phyloP scores from a whole-genome alignment of 2,113 vertebrate genomes.

The Dicentrarchus labrax region DNA sequence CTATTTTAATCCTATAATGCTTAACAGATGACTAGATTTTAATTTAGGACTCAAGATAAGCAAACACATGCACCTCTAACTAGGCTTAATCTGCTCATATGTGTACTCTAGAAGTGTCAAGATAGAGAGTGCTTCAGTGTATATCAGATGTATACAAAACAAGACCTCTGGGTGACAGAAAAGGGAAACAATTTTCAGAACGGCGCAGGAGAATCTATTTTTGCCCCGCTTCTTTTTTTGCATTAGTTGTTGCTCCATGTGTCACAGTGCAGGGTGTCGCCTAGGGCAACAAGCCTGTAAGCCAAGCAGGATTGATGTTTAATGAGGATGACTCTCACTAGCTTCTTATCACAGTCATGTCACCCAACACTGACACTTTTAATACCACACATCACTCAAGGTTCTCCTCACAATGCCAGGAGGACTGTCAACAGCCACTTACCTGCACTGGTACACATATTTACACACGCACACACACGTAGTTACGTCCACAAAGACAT shows the following conservation, averaged over 20 bases:
- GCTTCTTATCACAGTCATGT: slow-evolving; percentile 73
- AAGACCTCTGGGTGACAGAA: slow-evolving; percentile 20
- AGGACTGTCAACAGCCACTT: slow-evolving; percentile 66
- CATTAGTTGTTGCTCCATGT: slow-evolving; percentile 47
- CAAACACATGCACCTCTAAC: slow-evolving; percentile 43
- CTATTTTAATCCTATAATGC: slow-evolving; percentile 72
- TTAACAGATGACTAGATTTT: slow-evolving; percentile 70
- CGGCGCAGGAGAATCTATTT: neutral
- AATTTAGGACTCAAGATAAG: slow-evolving; percentile 50
- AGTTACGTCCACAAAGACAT: neutral
- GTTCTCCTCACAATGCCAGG: slow-evolving; percentile 38
- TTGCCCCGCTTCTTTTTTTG: neutral
- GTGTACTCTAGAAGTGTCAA: slow-evolving; percentile 31
- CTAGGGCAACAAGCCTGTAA: slow-evolving; percentile 67
- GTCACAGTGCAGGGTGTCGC: slow-evolving; percentile 65
- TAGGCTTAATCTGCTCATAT: slow-evolving; percentile 44
- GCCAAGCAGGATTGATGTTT: slow-evolving; percentile 72
- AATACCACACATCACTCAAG: slow-evolving; percentile 73
- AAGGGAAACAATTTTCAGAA: slow-evolving; percentile 27
- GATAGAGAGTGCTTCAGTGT: slow-evolving; percentile 8
- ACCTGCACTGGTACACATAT: slow-evolving; percentile 49
- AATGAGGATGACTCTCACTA: slow-evolving; percentile 77
- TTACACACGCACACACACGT: slow-evolving; percentile 4
- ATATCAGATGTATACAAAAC: slow-evolving; percentile 14
- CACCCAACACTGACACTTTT: slow-evolving; percentile 74